phyloP scores from a whole-genome alignment of 1,140 invertebrate genomes.

The Acromyrmex echinatior region DNA sequence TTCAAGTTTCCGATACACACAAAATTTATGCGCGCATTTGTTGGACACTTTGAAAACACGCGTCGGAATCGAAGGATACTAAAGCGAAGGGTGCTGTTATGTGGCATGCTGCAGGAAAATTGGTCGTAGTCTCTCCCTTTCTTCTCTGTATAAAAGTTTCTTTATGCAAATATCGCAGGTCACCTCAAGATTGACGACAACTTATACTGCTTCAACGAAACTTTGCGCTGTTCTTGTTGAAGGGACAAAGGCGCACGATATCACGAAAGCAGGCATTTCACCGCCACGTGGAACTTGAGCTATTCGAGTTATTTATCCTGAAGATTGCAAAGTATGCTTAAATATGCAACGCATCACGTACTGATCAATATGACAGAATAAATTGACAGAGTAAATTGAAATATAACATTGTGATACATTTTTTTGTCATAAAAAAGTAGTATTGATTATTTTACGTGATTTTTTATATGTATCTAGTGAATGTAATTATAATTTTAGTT shows the following conservation, averaged over 20 bases:
- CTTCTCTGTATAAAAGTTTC: constrained; percentile 54
- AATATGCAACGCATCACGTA: constrained; percentile 23
- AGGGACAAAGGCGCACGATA: constrained; percentile 57
- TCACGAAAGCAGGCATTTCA: constrained; percentile 54
- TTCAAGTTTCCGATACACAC: constrained; percentile 33
- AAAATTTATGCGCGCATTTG: constrained; percentile 52
- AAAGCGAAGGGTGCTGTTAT: constrained; percentile 44
- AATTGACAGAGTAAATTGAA: neutral
- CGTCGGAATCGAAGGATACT: constrained; percentile 37
- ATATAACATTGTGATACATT: neutral
- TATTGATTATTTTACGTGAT: neutral
- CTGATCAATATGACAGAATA: constrained; percentile 28
- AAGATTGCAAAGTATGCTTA: constrained; percentile 62
- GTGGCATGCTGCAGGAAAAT: constrained; percentile 55
- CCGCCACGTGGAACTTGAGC: constrained; percentile 51
- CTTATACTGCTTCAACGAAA: constrained; percentile 51
- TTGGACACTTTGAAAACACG: constrained; percentile 49
- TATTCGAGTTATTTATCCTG: constrained; percentile 61
- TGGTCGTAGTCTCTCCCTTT: constrained; percentile 43
- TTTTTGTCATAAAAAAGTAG: neutral
- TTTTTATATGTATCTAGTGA: neutral
- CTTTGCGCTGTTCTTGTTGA: constrained; percentile 57
- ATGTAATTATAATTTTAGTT: neutral
- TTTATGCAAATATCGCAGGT: constrained; percentile 62
- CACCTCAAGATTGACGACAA: constrained; percentile 62